phyloP scores from a whole-genome alignment of 2,888 invertebrate genomes.

The Lepidocyrtinus sp. region DNA sequence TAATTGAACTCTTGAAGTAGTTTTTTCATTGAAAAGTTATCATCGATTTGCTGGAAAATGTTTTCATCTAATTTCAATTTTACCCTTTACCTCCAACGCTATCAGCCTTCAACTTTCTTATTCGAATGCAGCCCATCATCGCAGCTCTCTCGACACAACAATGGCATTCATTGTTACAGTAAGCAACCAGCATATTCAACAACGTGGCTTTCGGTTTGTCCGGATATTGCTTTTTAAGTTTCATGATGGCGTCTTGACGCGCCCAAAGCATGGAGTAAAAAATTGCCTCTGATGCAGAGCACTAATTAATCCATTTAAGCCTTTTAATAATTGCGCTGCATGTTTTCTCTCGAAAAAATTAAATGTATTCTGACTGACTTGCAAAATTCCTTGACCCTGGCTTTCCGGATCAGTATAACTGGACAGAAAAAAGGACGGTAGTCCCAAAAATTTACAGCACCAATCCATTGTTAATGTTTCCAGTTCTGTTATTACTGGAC shows the following conservation, averaged over 20 bases:
- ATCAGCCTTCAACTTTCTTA: slow-evolving; percentile 55
- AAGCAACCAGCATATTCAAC: slow-evolving; percentile 57
- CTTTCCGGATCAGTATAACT: slow-evolving; percentile 55
- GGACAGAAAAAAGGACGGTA: slow-evolving; percentile 61
- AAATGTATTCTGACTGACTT: slow-evolving; percentile 39
- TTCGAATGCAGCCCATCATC: slow-evolving; percentile 51
- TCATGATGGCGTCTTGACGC: slow-evolving; percentile 55
- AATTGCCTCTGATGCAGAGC: slow-evolving; percentile 64
- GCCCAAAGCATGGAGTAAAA: slow-evolving; percentile 62
- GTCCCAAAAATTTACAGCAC: slow-evolving; percentile 55
- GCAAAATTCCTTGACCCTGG: slow-evolving; percentile 59
- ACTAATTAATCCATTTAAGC: no score
- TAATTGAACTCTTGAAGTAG: no score
- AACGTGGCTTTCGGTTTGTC: slow-evolving; percentile 54
- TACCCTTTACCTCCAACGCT: slow-evolving; percentile 42
- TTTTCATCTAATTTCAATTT: no score
- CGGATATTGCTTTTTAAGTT: slow-evolving; percentile 47
- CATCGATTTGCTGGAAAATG: no score
- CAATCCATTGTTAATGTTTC: slow-evolving; percentile 63
- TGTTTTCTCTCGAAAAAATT: not conserved
- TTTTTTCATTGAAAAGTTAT: no score
- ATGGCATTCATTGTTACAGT: slow-evolving; percentile 61
- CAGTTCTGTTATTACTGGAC: slow-evolving; percentile 63
- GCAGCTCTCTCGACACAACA: slow-evolving; percentile 62
- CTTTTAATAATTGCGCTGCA: not conserved